Conservation (phyloP, 2,113 vertebrate genomes). For the Lepidiolamprologus cunningtoni region DNA sequence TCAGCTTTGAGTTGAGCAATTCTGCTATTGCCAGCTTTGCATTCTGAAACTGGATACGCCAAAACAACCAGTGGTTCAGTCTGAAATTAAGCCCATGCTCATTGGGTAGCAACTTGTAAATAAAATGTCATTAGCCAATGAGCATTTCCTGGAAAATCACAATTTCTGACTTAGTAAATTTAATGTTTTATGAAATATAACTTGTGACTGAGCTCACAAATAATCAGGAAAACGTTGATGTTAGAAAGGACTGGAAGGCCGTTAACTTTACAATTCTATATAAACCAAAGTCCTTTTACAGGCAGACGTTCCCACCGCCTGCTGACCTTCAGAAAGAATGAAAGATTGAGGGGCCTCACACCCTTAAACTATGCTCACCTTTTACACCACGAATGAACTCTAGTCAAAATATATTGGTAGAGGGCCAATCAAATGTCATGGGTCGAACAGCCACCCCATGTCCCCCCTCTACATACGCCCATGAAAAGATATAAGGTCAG, state of each 20-base stretch:
- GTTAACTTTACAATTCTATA: not conserved
- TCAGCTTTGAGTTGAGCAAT: not conserved
- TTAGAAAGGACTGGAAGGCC: not conserved
- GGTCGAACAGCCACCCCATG: not conserved
- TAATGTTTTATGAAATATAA: not conserved
- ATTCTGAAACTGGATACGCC: not conserved
- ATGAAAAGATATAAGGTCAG: not conserved
- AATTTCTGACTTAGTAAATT: not conserved
- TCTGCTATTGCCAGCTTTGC: not conserved
- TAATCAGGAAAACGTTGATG: not conserved
- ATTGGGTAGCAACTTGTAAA: not conserved
- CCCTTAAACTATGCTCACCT: not conserved
- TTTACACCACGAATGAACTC: not conserved
- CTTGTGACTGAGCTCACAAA: not conserved
- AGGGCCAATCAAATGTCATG: not conserved
- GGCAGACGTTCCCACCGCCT: rapidly evolving
- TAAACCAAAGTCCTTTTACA: not conserved
- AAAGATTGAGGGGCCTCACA: not conserved
- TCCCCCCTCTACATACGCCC: not conserved
- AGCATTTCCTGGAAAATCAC: not conserved
- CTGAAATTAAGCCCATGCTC: not conserved
- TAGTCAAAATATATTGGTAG: not conserved
- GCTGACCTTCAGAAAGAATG: not conserved
- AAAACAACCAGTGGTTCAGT: not conserved
- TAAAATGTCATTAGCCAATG: not conserved